Evolutionary conservation across 2,888 invertebrate genomes (phyloP).

Genomic region (Adineta ricciae): DNA sequence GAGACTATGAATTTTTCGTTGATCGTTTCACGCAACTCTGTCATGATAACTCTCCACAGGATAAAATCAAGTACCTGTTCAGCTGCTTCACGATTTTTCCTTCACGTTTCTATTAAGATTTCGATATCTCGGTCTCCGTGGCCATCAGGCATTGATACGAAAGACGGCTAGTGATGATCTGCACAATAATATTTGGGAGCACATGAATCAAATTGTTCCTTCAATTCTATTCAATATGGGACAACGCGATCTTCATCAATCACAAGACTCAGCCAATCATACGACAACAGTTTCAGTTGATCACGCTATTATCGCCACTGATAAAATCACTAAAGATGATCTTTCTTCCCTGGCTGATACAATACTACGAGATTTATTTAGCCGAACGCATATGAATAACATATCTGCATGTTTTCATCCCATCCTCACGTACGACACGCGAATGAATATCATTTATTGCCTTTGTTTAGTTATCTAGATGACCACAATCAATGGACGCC

Average conservation of each 20-base stretch:
- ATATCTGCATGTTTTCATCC: neutral
- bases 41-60: slow-evolving; percentile 71
- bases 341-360: neutral
- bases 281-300: neutral
- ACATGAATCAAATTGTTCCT: slow-evolving; percentile 99
- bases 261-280: neutral
- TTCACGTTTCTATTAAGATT: slow-evolving; percentile 55
- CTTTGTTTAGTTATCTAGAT: slow-evolving; percentile 73
- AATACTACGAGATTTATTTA: neutral
- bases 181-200: slow-evolving; percentile 98
- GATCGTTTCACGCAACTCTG: slow-evolving; percentile 98
- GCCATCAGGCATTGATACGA: slow-evolving; percentile 82
- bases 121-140: slow-evolving; percentile 82
- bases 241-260: slow-evolving; percentile 35
- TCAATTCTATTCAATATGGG: slow-evolving; percentile 94
- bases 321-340: neutral
- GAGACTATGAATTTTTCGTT: slow-evolving; percentile 96
- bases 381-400: neutral
- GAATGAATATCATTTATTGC: slow-evolving; percentile 17
- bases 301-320: neutral
- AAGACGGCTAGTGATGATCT: slow-evolving; percentile 95
- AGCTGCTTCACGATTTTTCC: no score
- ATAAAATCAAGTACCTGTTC: slow-evolving; percentile 55
- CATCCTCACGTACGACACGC: neutral
- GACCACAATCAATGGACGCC: slow-evolving; percentile 83